Base-by-base conservation (phyloP, 37 sponge, comb jelly and placozoan species). In the Cladorhizidae sp. region DNA sequence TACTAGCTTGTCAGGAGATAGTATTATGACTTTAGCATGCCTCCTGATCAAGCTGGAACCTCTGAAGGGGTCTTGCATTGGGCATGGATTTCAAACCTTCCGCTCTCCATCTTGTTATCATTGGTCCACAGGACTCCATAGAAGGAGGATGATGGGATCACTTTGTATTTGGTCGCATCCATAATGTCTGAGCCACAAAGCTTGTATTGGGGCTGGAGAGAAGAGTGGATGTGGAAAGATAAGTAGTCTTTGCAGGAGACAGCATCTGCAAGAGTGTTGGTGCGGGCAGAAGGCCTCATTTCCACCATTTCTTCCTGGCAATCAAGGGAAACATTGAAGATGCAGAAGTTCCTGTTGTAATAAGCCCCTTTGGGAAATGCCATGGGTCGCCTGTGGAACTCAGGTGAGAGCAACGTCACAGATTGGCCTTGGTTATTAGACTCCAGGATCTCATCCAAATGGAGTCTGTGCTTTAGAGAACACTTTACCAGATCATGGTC, bases 401-500 rank as follows among this genome's bases (percentile, higher is more conserved):
- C 67, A 31, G 67, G 67, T 14, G 67, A 65, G 61, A 59, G n/a
- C 61, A 59, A 6, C 31, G 67, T 65, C 35, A 65, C 35, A 25
- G 67, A 31, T 33, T 17, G 26, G 35, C 33, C 26, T 29, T 65
- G 36, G 26, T 58, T 21, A 58, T 14, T 21, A 3, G 59, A 21
- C 18, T 17, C 31, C 67, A 65, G 2, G 33, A 7, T 65, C 3
- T 1, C 31, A 65, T 65, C 35, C 17, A 65, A 32, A 1, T 65
- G 26, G 36, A 3, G 2, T 65, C 67, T 65, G 8, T 65, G 67
- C 32, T 32, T 28, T 17, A 65, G 67, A 31, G 67, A 28, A 31
- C 67, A 65, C 67, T 65, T 65, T 32, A 65, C 67, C 26, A 32
- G 20, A 18, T 59, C 61, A 5, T 32, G 20, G 36, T 65, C 32